Conservation (phyloP, 2,113 vertebrate genomes). For the Perccottus glenii region DNA sequence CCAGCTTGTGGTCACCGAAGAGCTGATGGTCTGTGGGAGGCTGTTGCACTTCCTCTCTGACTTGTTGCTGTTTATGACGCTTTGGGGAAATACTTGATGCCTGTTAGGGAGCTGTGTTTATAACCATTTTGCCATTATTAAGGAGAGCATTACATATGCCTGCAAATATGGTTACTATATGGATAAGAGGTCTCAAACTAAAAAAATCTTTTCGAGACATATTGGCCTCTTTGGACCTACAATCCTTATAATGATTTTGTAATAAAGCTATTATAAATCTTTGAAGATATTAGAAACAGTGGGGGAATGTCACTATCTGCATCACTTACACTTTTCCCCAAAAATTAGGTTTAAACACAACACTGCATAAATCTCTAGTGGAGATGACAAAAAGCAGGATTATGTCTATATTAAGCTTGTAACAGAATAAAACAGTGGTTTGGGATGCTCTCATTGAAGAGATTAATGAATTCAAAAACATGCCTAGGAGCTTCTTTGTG, state of each 20-base stretch:
- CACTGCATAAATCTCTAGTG: conserved; percentile 33
- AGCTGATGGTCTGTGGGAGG: background rate
- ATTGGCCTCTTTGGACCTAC: background rate
- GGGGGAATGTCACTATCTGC: background rate
- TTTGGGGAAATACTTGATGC: background rate
- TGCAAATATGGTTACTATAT: too few species aligned
- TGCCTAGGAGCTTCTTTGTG: conserved; percentile 37
- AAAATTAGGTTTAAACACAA: conserved; percentile 22
- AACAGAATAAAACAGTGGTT: conserved; percentile 58
- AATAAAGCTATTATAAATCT: background rate
- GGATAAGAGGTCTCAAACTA: too few species aligned
- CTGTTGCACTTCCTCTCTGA: conserved; percentile 3
- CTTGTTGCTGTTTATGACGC: background rate
- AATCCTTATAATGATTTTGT: background rate
- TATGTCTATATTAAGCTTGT: conserved; percentile 63
- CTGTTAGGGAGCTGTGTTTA: background rate
- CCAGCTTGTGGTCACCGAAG: background rate
- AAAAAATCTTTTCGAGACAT: background rate
- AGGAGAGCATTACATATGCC: background rate
- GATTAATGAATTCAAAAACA: conserved; percentile 51
- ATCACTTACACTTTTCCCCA: conserved; percentile 8
- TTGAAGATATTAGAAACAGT: background rate
- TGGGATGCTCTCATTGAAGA: conserved; percentile 56
- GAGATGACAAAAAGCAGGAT: conserved; percentile 63
- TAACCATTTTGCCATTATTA: background rate